phyloP scores from a whole-genome alignment of 2,113 vertebrate species.

The Lamprotornis superbus region DNA sequence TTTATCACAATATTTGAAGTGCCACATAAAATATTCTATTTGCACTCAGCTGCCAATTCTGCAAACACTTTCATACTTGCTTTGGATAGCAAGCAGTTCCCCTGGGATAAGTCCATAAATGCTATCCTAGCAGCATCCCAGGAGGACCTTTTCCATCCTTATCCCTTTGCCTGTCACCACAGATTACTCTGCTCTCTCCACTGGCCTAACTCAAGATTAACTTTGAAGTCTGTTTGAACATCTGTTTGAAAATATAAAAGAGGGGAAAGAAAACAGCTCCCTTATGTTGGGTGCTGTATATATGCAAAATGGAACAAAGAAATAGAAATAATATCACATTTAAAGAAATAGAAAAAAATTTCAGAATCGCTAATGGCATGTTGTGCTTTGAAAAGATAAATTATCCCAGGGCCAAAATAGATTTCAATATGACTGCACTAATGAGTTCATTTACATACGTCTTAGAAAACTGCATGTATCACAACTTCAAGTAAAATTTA shows the following conservation, averaged over 20 bases:
- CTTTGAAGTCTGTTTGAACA: background rate
- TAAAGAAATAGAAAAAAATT: conserved; percentile 36
- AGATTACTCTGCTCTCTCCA: background rate
- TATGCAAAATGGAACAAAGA: background rate
- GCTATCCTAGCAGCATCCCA: background rate
- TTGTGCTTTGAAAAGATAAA: conserved; percentile 49
- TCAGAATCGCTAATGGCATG: conserved; percentile 60
- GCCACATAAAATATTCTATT: background rate
- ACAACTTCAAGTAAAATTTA: conserved; percentile 53
- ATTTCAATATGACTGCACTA: conserved; percentile 56
- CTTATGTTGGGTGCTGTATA: background rate
- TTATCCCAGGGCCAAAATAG: conserved; percentile 58
- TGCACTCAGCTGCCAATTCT: background rate
- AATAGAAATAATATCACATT: background rate
- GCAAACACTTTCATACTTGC: background rate
- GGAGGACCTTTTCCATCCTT: background rate
- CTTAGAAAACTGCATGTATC: conserved; percentile 58
- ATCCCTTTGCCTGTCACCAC: background rate
- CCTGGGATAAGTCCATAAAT: background rate
- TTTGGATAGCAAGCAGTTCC: background rate
- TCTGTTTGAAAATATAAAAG: background rate
- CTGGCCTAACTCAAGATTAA: background rate
- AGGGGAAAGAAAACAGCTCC: background rate
- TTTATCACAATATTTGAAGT: background rate
- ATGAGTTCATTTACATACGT: conserved; percentile 73